These are phyloP conservation scores for Caranx ignobilis DNA, from an alignment of 2,113 vertebrate genomes.

Conservation along the genomic window DNA sequence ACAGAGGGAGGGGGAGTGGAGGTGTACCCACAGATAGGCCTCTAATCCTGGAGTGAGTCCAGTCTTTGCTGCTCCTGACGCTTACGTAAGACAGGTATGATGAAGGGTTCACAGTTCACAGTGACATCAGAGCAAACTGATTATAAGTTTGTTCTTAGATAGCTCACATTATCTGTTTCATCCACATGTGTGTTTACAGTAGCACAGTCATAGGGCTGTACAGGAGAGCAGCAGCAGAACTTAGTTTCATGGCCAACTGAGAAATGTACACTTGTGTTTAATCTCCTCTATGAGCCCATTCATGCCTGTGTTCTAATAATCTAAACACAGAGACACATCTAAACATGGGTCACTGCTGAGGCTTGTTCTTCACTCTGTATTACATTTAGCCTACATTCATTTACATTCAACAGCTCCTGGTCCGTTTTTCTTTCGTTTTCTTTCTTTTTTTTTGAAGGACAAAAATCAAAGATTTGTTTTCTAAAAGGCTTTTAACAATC, in stretches of 20 bases:
- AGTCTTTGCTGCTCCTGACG: not conserved
- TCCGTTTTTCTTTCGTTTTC: not conserved
- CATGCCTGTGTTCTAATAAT: not conserved
- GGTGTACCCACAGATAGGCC: not conserved
- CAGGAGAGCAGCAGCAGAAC: conserved; percentile 9
- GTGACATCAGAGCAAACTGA: too few relatives aligned
- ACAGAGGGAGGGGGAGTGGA: not conserved
- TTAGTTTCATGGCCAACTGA: too few relatives aligned
- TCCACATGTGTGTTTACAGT: not conserved
- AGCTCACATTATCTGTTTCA: not conserved
- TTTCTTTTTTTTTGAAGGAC: not conserved
- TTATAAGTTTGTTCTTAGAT: not conserved
- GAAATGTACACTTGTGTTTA: too few relatives aligned
- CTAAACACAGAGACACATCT: not conserved
- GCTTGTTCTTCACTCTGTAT: not conserved
- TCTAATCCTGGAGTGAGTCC: not conserved
- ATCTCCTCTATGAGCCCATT: not conserved
- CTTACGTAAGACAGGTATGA: not conserved
- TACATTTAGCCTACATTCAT: not conserved
- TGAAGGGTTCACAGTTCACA: not conserved
- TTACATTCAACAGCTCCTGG: not conserved
- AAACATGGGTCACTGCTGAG: not conserved
- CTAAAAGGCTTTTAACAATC: not conserved
- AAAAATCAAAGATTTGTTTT: not conserved
- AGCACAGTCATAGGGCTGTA: not conserved